These are phyloP conservation scores for Gryon sp. DNA, from an alignment of 1,140 invertebrate genomes.

Conservation along the genomic window DNA sequence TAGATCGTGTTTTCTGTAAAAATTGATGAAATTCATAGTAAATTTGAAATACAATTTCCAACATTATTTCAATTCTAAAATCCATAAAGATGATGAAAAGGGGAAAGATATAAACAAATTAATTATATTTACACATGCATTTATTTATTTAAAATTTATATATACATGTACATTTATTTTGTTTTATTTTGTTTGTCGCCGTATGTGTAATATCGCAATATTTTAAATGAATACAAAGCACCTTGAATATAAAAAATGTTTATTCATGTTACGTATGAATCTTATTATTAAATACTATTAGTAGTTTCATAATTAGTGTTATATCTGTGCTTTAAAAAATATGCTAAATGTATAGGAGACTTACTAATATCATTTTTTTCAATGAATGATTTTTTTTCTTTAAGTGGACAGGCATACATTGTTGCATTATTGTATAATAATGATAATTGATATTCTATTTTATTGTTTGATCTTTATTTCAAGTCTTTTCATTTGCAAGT, in stretches of 20 bases:
- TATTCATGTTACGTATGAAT: slow-evolving; percentile 54
- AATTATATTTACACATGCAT: neutral
- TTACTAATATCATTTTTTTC: slow-evolving; percentile 48
- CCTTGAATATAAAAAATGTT: slow-evolving; percentile 72
- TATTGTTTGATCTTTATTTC: slow-evolving; percentile 44
- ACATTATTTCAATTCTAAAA: too few species aligned
- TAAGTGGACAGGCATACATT: slow-evolving; percentile 42
- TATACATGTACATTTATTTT: slow-evolving; percentile 61
- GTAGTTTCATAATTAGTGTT: slow-evolving; percentile 58
- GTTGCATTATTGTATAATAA: slow-evolving; percentile 43
- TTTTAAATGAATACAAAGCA: slow-evolving; percentile 72
- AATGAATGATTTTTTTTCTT: slow-evolving; percentile 23
- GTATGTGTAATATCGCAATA: slow-evolving; percentile 59
- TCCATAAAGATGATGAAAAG: too few species aligned
- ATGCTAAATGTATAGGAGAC: slow-evolving; percentile 53
- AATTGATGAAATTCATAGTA: too few species aligned
- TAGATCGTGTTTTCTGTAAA: too few species aligned
- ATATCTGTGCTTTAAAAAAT: slow-evolving; percentile 59
- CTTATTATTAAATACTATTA: slow-evolving; percentile 59
- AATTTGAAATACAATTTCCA: too few species aligned
- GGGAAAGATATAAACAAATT: too few species aligned
- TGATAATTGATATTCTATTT: slow-evolving; percentile 32
- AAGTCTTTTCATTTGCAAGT: slow-evolving; percentile 20
- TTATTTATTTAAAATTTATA: slow-evolving; percentile 7
- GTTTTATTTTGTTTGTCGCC: too few species aligned